Evolutionary conservation across 2,888 invertebrate species (phyloP).

Genomic region (Spicauda simplicius): DNA sequence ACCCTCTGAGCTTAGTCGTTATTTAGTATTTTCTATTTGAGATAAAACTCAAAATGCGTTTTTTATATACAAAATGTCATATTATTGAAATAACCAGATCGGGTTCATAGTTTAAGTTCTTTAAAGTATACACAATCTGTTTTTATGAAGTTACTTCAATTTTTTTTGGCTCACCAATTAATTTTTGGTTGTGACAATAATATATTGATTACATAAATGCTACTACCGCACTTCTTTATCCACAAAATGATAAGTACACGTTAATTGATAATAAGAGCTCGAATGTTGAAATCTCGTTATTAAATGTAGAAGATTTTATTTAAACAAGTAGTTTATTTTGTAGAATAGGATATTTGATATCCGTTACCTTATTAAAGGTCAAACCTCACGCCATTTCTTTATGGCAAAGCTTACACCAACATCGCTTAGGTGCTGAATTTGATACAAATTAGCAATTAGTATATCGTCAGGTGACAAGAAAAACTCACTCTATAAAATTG

Average conservation of each 20-base stretch:
- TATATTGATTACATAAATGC: background rate
- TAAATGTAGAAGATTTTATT: too few relatives aligned
- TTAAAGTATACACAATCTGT: background rate
- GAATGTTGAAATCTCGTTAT: background rate
- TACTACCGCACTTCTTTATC: background rate
- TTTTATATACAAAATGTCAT: background rate
- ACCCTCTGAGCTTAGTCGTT: background rate
- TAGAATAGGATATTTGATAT: too few relatives aligned
- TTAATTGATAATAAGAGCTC: background rate
- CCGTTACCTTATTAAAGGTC: too few relatives aligned
- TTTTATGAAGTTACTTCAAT: background rate
- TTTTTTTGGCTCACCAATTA: conserved; percentile 1
- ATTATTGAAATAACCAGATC: background rate
- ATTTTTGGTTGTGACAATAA: conserved; percentile 24
- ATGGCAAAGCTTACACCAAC: background rate
- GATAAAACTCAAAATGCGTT: background rate
- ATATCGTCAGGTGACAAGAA: too few relatives aligned
- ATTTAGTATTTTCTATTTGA: background rate
- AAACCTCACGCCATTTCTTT: too few relatives aligned
- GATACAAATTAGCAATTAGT: background rate
- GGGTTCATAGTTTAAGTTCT: background rate
- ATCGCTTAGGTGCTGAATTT: background rate
- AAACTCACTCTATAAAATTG: too few relatives aligned
- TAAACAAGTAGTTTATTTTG: too few relatives aligned
- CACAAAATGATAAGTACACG: background rate